Evolutionary conservation across 1,140 invertebrate species (phyloP).

Genomic region (Listronotus oregonensis): DNA sequence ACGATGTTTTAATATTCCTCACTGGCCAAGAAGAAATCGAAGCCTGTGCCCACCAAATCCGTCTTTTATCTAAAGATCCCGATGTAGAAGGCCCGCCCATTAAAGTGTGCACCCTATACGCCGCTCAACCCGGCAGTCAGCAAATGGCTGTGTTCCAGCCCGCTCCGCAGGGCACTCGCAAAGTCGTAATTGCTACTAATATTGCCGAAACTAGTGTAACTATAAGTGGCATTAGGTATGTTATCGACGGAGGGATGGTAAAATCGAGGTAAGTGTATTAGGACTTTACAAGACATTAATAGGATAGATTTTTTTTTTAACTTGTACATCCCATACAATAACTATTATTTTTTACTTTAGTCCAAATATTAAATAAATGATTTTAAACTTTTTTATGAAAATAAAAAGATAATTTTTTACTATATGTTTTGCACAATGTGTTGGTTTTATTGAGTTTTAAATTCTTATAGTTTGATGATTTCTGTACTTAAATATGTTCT

Average conservation of each 20-base stretch:
- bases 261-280: conserved; percentile 78
- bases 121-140: conserved; percentile 75
- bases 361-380: too few relatives aligned
- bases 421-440: too few relatives aligned
- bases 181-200: conserved; percentile 96
- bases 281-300: too few relatives aligned
- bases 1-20: conserved; percentile 95
- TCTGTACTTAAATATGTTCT: too few relatives aligned
- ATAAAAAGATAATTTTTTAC: too few relatives aligned
- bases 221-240: conserved; percentile 90
- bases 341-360: too few relatives aligned
- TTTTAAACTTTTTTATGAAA: too few relatives aligned
- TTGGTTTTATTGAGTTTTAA: too few relatives aligned
- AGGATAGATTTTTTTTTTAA: too few relatives aligned
- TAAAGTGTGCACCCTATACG: conserved; percentile 81
- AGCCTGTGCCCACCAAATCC: conserved; percentile 75
- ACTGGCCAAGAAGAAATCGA: conserved; percentile 99
- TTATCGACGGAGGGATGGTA: conserved; percentile 94
- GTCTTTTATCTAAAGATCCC: conserved; percentile 72
- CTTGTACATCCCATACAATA: too few relatives aligned
- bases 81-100: conserved; percentile 63
- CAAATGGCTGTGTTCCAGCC: conserved; percentile 81
- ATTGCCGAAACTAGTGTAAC: conserved; percentile 98
- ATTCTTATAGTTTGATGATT: too few relatives aligned
- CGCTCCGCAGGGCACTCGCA: conserved; percentile 70